Percentiles rank a stretch among this genome's conserved stretches.
phyloP scores from a whole-genome alignment of 2,797 vertebrate genomes.

The Anomalospiza imberbis region DNA sequence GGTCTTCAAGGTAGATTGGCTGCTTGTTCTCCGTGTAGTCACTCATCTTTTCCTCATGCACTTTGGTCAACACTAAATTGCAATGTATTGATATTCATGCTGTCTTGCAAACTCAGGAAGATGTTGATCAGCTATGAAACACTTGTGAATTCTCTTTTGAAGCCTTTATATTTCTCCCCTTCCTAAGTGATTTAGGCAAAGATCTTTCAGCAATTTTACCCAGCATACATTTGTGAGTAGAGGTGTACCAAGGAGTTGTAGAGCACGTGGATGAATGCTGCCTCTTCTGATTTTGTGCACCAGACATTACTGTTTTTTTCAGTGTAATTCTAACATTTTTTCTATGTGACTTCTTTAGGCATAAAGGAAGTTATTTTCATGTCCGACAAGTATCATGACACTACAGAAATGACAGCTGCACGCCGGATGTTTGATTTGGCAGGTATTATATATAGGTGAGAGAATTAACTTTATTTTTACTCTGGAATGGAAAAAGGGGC shows the following conservation, averaged over 20 bases:
- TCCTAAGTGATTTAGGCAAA: background rate
- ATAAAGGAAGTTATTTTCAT: conserved; percentile 91
- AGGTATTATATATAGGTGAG: conserved; percentile 81
- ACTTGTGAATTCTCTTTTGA: background rate
- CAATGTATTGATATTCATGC: background rate
- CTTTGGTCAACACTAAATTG: background rate
- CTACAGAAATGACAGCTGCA: conserved; percentile 82
- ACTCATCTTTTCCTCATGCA: background rate
- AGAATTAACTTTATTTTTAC: background rate
- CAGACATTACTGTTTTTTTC: background rate
- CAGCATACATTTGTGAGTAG: background rate
- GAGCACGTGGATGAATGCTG: background rate
- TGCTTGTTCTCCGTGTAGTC: background rate
- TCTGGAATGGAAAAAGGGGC: background rate
- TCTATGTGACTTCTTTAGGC: conserved; percentile 72
- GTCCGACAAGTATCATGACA: conserved; percentile 90
- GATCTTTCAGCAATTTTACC: background rate
- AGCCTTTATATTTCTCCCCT: background rate
- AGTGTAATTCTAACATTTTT: background rate
- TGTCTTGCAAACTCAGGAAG: background rate
- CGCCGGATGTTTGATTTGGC: conserved; percentile 83
- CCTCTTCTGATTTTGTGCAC: background rate
- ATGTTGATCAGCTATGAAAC: background rate
- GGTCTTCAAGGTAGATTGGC: background rate
- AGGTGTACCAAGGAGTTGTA: background rate